These are phyloP conservation scores for Mesoligia furuncula DNA, from an alignment of 2,888 invertebrate species.

Conservation along the genomic window DNA sequence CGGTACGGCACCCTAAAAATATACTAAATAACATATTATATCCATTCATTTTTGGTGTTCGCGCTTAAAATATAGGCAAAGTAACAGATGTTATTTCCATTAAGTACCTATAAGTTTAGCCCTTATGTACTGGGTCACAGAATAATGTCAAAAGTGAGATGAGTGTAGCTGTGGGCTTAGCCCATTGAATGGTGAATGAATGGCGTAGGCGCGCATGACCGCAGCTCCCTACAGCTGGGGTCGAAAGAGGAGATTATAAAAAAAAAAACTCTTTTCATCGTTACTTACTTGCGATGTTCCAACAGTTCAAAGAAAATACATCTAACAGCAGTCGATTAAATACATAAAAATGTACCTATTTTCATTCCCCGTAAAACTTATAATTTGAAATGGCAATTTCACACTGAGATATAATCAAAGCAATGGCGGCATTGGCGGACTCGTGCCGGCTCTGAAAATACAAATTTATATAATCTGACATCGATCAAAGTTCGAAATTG, in stretches of 20 bases:
- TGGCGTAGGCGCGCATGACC: conserved; percentile 76
- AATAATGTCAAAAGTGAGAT: conserved; percentile 77
- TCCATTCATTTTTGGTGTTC: conserved; percentile 26
- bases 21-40: conserved; percentile 16
- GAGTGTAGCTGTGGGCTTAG: conserved; percentile 74
- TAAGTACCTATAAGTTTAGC: conserved; percentile 55
- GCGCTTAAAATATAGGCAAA: conserved; percentile 52
- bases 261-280: conserved; percentile 73
- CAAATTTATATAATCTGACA: conserved; percentile 72
- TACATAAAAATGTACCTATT: conserved; percentile 32
- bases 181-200: conserved; percentile 75
- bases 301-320: conserved; percentile 51
- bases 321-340: conserved; percentile 38
- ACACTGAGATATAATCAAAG: conserved; percentile 67
- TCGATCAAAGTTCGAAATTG: conserved; percentile 77
- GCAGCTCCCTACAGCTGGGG: conserved; percentile 68
- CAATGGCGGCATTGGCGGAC: conserved; percentile 54
- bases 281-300: conserved; percentile 66
- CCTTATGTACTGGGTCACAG: conserved; percentile 66
- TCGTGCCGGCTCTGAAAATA: conserved; percentile 63
- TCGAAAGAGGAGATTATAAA: conserved; percentile 76
- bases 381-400: conserved; percentile 60
- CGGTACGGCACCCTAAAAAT: conserved; percentile 12
- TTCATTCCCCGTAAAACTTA: conserved; percentile 47
- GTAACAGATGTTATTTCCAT: conserved; percentile 75